Conservation (phyloP, 2,113 vertebrate genomes). For the Meriones unguiculatus region DNA sequence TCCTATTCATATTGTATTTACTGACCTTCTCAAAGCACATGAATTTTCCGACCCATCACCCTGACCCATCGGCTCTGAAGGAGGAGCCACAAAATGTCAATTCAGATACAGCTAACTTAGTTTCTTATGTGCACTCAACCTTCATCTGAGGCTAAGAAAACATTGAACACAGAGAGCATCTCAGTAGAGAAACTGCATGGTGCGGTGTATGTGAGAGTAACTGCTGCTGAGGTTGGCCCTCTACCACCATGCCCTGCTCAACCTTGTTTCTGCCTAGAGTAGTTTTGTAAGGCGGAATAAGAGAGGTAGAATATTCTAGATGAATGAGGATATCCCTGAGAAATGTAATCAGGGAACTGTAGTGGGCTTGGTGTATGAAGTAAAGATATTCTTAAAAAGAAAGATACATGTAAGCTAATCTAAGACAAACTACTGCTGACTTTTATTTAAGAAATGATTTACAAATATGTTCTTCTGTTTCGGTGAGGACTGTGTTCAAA, state of each 20-base stretch:
- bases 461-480: background rate
- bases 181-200: background rate
- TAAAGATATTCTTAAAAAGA: background rate
- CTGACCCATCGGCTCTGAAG: background rate
- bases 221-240: background rate
- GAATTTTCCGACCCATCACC: background rate
- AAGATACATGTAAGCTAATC: background rate
- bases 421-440: background rate
- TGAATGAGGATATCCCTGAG: background rate
- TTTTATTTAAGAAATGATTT: background rate
- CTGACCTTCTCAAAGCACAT: background rate
- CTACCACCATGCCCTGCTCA: background rate
- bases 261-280: background rate
- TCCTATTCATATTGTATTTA: background rate
- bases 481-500: background rate
- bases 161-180: background rate
- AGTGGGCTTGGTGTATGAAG: background rate
- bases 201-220: background rate
- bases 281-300: background rate
- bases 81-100: background rate
- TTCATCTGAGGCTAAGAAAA: background rate
- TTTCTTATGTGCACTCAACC: background rate
- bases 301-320: too few species aligned
- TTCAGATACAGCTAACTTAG: background rate
- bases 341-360: background rate